Evolutionary conservation across 2,113 vertebrate genomes (phyloP), one percentile per base, ranked within the genome.

Genomic region (Pelusios castaneus): DNA sequence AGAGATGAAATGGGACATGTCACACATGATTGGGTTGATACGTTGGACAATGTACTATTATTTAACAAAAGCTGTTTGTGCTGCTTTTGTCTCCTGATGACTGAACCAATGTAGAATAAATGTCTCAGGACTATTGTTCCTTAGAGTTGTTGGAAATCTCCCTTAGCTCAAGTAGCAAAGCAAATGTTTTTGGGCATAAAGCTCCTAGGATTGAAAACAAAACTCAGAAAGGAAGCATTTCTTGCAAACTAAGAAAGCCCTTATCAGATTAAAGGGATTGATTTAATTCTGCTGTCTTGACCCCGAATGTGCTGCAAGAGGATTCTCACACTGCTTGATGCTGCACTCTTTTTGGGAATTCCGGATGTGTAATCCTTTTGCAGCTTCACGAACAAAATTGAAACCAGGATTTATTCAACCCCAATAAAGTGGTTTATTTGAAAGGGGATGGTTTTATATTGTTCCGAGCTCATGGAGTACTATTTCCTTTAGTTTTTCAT

Each of bases 91-190:
- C 51, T 52, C 5, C 51, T 52, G 51, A 14, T 52, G 16, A 14
- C 51, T 52, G 51, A 52, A 14, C 16, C 51, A 52, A 16, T 52
- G 51, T 17, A 52, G 13, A 52, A 52, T 52, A 52, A 52, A 52
- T 52, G 34, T 38, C 38, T 70, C 34, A 70, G 34, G n/a, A 22
- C n/a, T 38, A 22, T n/a, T 11, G 9, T 70, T 70, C n/a, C 76
- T 38, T 29, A 9, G 31, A 34, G 82, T 6, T n/a, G 12, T 0
- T 1, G 5, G 10, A 5, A 12, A 0, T 11, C 38, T 80, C 5
- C 51, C 51, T 10, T 25, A 49, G 17, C 43, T 94, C 70, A 3
- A 3, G 0, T 12, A n/a, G 5, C 19, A 17, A 2, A 0, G 0
- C 2, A 54, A 76, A 25, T 17, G 19, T 56, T 0, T 85, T 60